Evolutionary conservation across 2,797 vertebrate genomes (phyloP).

Genomic region (Malacoraja senta): DNA sequence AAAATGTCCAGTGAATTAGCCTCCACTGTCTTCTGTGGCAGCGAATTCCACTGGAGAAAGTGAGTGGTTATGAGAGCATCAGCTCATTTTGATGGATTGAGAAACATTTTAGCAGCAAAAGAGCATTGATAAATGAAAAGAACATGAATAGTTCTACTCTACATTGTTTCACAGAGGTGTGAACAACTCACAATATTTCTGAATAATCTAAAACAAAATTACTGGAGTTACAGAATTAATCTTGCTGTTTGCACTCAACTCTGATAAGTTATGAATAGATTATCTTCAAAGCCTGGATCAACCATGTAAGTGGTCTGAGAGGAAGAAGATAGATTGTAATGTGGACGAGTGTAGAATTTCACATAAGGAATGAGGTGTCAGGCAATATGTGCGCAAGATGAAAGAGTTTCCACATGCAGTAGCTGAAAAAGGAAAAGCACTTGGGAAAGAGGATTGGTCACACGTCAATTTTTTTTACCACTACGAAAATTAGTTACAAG

Average conservation of each 20-base stretch:
- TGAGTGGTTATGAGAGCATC: not conserved
- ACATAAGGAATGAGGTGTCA: not conserved
- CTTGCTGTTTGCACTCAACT: not conserved
- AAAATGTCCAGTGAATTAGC: too few relatives aligned
- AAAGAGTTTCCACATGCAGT: not conserved
- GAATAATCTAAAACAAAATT: not conserved
- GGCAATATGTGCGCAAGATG: not conserved
- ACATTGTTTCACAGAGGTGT: not conserved
- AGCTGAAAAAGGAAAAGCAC: not conserved
- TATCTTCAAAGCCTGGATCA: constrained; percentile 1
- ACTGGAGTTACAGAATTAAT: not conserved
- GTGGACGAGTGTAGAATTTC: not conserved
- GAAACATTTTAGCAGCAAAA: not conserved
- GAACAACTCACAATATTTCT: not conserved
- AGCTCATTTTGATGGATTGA: not conserved
- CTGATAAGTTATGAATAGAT: constrained; percentile 1
- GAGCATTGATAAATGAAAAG: not conserved
- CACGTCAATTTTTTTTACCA: not conserved
- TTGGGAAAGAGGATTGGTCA: not conserved
- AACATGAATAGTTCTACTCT: not conserved
- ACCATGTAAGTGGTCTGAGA: not conserved
- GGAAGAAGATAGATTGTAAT: not conserved
- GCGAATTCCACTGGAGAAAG: not conserved
- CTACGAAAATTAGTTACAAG: not conserved
- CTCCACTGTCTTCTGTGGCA: too few relatives aligned